A percentile compares a stretch with the other conserved stretches of the same genome.
These are phyloP conservation scores for Bombyx mandarina DNA, from an alignment of 1,140 invertebrate species.

Conservation along the genomic window DNA sequence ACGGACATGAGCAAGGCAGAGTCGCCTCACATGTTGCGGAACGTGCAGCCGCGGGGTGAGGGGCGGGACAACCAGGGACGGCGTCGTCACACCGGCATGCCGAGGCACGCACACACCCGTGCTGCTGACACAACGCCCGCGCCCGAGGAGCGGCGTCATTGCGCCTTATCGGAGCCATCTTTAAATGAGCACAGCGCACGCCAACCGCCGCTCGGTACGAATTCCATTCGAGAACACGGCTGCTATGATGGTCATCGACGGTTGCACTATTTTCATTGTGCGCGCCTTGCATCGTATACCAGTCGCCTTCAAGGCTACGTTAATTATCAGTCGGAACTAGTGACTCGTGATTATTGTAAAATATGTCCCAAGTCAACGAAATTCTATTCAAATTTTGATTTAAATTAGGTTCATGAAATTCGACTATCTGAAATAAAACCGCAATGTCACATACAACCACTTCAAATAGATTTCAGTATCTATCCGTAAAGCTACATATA, in stretches of 20 bases:
- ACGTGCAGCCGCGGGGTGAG: constrained; percentile 44
- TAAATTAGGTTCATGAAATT: too few species aligned
- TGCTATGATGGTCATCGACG: constrained; percentile 42
- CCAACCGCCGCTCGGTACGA: constrained; percentile 55
- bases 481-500: too few species aligned
- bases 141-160: constrained; percentile 54
- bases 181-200: constrained; percentile 60
- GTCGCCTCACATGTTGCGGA: constrained; percentile 58
- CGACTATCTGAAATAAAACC: too few species aligned
- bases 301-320: constrained; percentile 45
- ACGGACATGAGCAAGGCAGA: constrained; percentile 16
- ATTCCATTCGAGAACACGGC: constrained; percentile 49
- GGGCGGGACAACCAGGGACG: constrained; percentile 42
- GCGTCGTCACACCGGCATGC: constrained; percentile 39
- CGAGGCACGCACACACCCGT: constrained; percentile 48
- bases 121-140: constrained; percentile 49
- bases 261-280: constrained; percentile 52
- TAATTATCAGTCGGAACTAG: constrained; percentile 42
- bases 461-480: too few species aligned
- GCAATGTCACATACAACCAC: too few species aligned
- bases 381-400: too few species aligned
- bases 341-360: too few species aligned
- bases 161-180: constrained; percentile 66
- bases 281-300: constrained; percentile 25
- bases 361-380: constrained; percentile 22